Conservation (phyloP, 2,113 vertebrate genomes). For the Bubo blakistoni region DNA sequence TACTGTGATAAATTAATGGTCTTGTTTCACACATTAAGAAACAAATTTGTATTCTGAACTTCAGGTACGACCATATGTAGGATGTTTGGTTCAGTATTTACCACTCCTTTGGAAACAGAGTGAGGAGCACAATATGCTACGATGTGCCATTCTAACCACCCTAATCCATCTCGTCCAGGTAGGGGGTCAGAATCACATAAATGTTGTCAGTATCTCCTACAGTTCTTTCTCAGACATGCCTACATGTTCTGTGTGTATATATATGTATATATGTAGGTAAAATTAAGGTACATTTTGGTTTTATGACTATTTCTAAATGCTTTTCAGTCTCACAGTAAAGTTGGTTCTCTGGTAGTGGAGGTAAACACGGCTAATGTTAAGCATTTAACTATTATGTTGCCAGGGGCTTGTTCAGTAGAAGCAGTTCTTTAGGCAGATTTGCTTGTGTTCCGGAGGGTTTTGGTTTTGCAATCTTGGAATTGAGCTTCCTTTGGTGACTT, state of each 20-base stretch:
- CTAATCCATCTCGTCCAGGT: slow-evolving; percentile 94
- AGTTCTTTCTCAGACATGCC: not conserved
- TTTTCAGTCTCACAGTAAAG: not conserved
- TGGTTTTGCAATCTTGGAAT: not conserved
- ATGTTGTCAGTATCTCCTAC: not conserved
- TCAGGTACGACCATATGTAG: slow-evolving; percentile 90
- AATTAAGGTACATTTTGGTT: not conserved
- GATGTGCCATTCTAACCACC: slow-evolving; percentile 95
- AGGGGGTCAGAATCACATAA: not conserved
- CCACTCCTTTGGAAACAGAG: slow-evolving; percentile 98
- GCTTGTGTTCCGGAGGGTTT: not conserved
- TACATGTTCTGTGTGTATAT: not conserved
- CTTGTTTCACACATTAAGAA: not conserved
- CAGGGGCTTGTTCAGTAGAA: not conserved
- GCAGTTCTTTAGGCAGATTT: not conserved
- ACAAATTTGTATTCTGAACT: not conserved
- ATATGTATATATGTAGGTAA: not conserved
- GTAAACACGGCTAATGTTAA: not conserved
- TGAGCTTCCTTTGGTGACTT: not conserved
- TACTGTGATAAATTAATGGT: not conserved
- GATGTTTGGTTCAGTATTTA: slow-evolving; percentile 93
- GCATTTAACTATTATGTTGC: not conserved
- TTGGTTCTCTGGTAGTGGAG: not conserved
- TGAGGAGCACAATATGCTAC: slow-evolving; percentile 97
- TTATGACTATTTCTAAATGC: not conserved